These are phyloP conservation scores for Tetranychus urticae DNA, from an alignment of 1,140 invertebrate genomes.

Conservation along the genomic window DNA sequence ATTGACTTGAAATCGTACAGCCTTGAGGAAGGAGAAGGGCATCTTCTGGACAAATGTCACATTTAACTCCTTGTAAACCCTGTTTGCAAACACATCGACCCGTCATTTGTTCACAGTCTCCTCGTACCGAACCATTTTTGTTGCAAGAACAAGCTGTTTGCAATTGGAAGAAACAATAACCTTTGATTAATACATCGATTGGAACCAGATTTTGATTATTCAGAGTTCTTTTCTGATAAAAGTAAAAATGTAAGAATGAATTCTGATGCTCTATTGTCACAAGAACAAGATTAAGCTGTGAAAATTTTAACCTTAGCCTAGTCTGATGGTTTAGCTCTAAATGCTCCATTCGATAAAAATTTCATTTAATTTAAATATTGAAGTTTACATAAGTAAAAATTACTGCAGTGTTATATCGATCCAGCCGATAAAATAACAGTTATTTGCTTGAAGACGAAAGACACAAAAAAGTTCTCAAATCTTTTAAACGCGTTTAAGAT, in stretches of 20 bases:
- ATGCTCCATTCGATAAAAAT: background rate
- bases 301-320: too few species aligned
- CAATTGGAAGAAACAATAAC: background rate
- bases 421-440: too few species aligned
- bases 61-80: constrained; percentile 46
- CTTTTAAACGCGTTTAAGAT: too few species aligned
- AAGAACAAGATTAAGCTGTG: too few species aligned
- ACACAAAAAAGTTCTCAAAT: too few species aligned
- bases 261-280: too few species aligned
- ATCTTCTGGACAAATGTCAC: constrained; percentile 51
- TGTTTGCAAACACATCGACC: constrained; percentile 37
- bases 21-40: constrained; percentile 44
- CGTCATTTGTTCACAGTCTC: constrained; percentile 60
- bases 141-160: constrained; percentile 29
- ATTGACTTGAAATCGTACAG: constrained; percentile 26
- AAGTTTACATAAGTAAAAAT: background rate
- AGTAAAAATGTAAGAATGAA: too few species aligned
- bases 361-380: background rate
- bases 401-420: too few species aligned
- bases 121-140: constrained; percentile 40
- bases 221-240: too few species aligned
- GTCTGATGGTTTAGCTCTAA: too few species aligned
- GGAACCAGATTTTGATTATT: background rate
- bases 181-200: background rate
- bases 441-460: too few species aligned